Evolutionary conservation across 2,113 vertebrate genomes (phyloP), one percentile per base, ranked within the genome.

Genomic region (Camelus dromedarius): DNA sequence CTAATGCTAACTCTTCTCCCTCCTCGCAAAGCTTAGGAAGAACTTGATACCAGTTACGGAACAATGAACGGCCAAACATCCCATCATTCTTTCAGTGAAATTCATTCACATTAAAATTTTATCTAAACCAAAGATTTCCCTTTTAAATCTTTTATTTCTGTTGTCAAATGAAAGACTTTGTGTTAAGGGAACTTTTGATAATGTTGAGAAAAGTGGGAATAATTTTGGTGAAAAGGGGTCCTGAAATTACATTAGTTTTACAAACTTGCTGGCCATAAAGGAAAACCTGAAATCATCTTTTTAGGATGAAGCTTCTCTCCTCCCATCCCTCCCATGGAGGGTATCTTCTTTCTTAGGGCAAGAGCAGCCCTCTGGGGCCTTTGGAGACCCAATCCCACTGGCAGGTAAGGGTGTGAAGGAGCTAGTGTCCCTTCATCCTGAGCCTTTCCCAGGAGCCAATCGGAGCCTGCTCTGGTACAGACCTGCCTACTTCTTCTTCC

Each of bases 51-150:
- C 14, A 90, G 58, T 81, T 42, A 46, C 46, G 75, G 28, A 60
- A 75, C 38, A 82, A 60, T 54, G 60, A 95, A 48, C 1, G 58
- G 30, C 28, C 75, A 48, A 91, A 38, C 50, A 87, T 6, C 28
- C 22, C 62, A 89, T 82, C 86, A 75, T 50, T 30, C 35, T 79
- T 54, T 67, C 85, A 77, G 0, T 73, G 95, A 95, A 91, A 96
- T 69, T 89, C 22, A 83, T n/a, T 67, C 46, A 54, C 46, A 95
- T 96, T 91, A 91, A 97, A 88, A 79, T 97, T 96, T 95, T 89
- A 97, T 82, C 54, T 81, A 97, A 97, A 91, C 38, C 82, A 94
- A 96, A 96, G 77, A 77, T 81, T 96, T 82, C 77, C 10, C 24
- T 82, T 95, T 96, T 93, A 95, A 81, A 93, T 82, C 24, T 93